phyloP scores from a whole-genome alignment of 1,140 invertebrate genomes.

The Anthonomus grandis region DNA sequence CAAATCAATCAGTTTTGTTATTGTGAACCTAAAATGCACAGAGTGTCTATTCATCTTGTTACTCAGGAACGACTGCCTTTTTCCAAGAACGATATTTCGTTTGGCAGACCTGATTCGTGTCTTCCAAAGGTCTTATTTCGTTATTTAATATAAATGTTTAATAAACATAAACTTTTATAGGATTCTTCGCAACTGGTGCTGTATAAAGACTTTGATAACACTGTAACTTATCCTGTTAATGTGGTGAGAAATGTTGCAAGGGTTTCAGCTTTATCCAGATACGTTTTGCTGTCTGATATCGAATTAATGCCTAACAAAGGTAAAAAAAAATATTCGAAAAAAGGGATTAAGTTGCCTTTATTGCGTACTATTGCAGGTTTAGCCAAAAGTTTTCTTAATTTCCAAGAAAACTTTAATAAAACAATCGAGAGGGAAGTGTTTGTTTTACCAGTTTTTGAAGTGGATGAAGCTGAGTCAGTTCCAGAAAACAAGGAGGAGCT shows the following conservation, averaged over 20 bases:
- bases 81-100: constrained; percentile 23
- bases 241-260: constrained; percentile 70
- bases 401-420: constrained; percentile 53
- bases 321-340: neutral
- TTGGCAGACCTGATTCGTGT: constrained; percentile 13
- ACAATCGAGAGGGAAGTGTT: constrained; percentile 54
- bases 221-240: constrained; percentile 66
- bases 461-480: constrained; percentile 59
- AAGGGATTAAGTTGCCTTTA: neutral
- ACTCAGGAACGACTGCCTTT: too few species aligned
- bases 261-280: constrained; percentile 57
- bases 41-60: constrained; percentile 67
- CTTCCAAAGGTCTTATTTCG: neutral
- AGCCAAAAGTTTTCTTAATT: constrained; percentile 59
- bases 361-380: constrained; percentile 39
- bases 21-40: constrained; percentile 62
- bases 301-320: constrained; percentile 67
- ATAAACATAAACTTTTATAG: neutral
- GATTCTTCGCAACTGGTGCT: constrained; percentile 13
- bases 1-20: constrained; percentile 61
- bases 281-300: constrained; percentile 73
- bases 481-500: constrained; percentile 59
- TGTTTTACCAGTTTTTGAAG: constrained; percentile 72
- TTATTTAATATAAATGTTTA: neutral
- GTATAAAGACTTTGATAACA: constrained; percentile 14